Percentiles rank a stretch among this genome's conserved stretches.
Conservation (phyloP, 37 sponge, comb jelly and placozoan species). For the Beroe ovata region DNA sequence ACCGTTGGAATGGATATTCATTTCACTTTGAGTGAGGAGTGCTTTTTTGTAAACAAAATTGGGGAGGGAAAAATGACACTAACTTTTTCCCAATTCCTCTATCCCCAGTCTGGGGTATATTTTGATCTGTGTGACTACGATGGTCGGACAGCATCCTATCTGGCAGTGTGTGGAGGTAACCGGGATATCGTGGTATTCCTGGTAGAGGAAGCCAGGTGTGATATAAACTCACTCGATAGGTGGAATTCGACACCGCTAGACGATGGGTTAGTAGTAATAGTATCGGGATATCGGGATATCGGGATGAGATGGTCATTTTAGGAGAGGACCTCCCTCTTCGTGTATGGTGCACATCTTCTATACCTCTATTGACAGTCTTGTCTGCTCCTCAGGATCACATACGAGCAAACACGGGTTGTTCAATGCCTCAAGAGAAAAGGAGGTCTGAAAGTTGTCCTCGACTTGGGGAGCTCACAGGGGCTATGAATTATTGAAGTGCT, state of each 20-base stretch:
- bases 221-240: constrained; percentile 70
- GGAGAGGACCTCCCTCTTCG: no score
- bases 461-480: no score
- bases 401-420: constrained; percentile 26
- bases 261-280: constrained; percentile 72
- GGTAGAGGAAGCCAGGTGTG: constrained; percentile 61
- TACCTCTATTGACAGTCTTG: no score
- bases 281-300: no score
- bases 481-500: no score
- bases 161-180: constrained; percentile 74
- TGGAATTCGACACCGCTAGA: constrained; percentile 74
- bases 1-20: no score
- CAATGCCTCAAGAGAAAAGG: constrained; percentile 13
- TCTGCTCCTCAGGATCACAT: constrained; percentile 17
- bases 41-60: no score
- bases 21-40: no score
- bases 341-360: no score
- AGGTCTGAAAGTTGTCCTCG: constrained; percentile 41
- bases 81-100: neutral
- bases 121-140: constrained; percentile 73
- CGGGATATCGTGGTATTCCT: constrained; percentile 68
- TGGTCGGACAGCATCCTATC: constrained; percentile 72
- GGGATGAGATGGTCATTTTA: no score
- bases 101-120: constrained; percentile 54
- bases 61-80: no score